Base-by-base conservation (phyloP, 2,888 invertebrate genomes). In the Dicranocentrus wangi region DNA sequence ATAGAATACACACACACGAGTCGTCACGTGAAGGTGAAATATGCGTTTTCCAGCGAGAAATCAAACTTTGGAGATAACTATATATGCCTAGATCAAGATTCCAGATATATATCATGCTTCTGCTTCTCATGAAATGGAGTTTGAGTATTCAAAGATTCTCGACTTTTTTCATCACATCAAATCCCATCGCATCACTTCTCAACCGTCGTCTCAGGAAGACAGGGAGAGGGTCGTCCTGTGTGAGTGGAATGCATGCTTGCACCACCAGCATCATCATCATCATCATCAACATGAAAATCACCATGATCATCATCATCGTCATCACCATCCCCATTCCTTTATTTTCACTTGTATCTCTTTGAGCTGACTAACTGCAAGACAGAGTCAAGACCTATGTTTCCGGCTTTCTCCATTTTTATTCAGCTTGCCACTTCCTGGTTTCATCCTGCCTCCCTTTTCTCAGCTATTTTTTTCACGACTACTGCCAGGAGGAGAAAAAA, bases 361-460 rank as follows among this genome's bases (percentile, higher is more conserved):
- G 19, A 51, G 39, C 42, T 21, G 65, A 65, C n/a, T 65, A 27
- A 25, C 53, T 69, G 17, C 1, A 15, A 53, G 68, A 65, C 39
- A 23, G 65, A 65, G 42, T 69, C 68, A 53, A 28, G 53, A 69
- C 68, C 68, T 53, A 28, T 51, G 68, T 53, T 69, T 69, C 68
- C 68, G 68, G 68, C 53, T 69, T 69, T 47, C 32, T 23, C 53
- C 68, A 69, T 69, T 69, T 69, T 69, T 69, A 69, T 69, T 69
- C 68, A 51, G 53, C 68, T 69, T 53, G 68, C 28, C 25, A 53
- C 68, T 69, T 69, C 68, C 68, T 69, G 53, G 27, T 53, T 51
- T 69, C 66, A 66, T 66, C 66, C 51, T 51, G 47, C 17, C 19
- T 55, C 55, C 23, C 13, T 23, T 55, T 55, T 23, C 13, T 53